Percentiles rank a stretch among this genome's conserved stretches.
These are phyloP conservation scores for Amazona ochrocephala DNA, from an alignment of 2,797 vertebrate genomes.

Conservation along the genomic window DNA sequence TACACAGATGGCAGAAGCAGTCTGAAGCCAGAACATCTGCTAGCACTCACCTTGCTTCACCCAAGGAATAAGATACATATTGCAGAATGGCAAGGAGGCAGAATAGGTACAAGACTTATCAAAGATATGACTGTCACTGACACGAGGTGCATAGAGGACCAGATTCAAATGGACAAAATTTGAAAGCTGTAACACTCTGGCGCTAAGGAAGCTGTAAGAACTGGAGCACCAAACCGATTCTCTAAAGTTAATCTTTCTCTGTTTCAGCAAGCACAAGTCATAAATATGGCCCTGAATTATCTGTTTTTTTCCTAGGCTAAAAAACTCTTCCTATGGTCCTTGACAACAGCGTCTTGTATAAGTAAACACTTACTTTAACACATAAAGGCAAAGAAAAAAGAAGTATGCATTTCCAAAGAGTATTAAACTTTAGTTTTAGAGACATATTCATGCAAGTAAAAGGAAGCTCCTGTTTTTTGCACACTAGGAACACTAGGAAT, in stretches of 20 bases:
- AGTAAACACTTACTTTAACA: not conserved
- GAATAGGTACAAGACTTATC: not conserved
- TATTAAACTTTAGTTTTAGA: not conserved
- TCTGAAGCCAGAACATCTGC: not conserved
- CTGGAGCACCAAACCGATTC: not conserved
- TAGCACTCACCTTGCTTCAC: not conserved
- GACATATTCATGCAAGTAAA: not conserved
- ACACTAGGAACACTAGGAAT: not conserved
- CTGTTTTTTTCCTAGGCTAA: not conserved
- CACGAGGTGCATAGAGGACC: not conserved
- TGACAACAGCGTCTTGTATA: not conserved
- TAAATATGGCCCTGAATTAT: not conserved
- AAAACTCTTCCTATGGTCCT: not conserved
- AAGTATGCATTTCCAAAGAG: not conserved
- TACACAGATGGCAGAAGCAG: not conserved
- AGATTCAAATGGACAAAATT: not conserved
- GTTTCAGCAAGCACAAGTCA: not conserved
- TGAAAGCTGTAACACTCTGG: not conserved
- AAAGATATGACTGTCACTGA: not conserved
- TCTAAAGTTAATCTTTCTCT: not conserved
- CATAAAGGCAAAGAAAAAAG: not conserved
- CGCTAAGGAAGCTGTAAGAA: not conserved
- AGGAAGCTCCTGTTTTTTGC: not conserved
- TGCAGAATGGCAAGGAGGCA: not conserved
- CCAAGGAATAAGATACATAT: not conserved